Percentiles rank a stretch among this genome's conserved stretches.
Conservation (phyloP, 2,888 invertebrate genomes). For the Drosophila kambysellisi region DNA sequence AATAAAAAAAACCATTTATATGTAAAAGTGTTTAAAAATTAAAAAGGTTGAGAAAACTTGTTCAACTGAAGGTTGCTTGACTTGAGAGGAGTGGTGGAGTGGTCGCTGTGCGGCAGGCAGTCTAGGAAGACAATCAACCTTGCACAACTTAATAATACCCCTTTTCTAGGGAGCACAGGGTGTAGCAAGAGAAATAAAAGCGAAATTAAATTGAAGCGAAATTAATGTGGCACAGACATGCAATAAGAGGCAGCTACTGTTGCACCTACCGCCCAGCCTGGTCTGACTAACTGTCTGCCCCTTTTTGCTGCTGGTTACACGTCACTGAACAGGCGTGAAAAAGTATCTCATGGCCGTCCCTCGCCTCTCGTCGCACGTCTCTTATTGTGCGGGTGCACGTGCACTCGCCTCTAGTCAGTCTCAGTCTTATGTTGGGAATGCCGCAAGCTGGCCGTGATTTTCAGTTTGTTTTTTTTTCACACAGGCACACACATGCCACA, state of each 20-base stretch:
- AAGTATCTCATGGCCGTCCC: constrained; percentile 39
- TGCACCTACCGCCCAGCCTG: not conserved
- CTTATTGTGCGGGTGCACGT: constrained; percentile 42
- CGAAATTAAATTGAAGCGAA: constrained; percentile 43
- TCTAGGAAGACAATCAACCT: not conserved
- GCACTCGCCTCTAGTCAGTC: constrained; percentile 21
- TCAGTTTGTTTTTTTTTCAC: constrained; percentile 3
- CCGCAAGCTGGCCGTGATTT: constrained; percentile 72
- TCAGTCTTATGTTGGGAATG: constrained; percentile 55
- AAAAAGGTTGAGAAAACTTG: not conserved
- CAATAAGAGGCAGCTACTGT: constrained; percentile 34
- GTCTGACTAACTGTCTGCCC: constrained; percentile 2
- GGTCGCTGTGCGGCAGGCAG: not conserved
- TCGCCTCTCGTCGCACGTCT: not conserved
- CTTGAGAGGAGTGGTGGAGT: not conserved
- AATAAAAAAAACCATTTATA: not conserved
- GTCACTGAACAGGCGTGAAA: constrained; percentile 63
- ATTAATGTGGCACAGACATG: constrained; percentile 65
- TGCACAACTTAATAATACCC: not conserved
- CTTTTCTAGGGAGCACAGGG: not conserved
- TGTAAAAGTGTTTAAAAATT: not conserved
- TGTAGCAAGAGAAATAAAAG: not conserved
- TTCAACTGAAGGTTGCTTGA: not conserved
- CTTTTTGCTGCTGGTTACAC: constrained; percentile 20
- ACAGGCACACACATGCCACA: constrained; percentile 17